Evolutionary conservation across 2,113 vertebrate species (phyloP), one percentile per base, ranked within the genome.

Genomic region (Chinchilla lanigera): DNA sequence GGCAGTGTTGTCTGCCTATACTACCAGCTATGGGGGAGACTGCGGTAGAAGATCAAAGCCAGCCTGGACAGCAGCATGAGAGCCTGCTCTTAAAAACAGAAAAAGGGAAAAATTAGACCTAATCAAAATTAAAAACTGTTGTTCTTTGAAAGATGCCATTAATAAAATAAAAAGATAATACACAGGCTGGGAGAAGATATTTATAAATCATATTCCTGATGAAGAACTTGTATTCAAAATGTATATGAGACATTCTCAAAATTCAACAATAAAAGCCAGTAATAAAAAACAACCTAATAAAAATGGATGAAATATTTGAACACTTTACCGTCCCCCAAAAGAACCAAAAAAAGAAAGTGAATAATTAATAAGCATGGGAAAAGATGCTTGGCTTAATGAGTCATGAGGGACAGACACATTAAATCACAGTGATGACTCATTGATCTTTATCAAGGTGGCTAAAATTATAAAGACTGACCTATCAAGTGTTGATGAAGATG

Each of bases 81-180:
- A 11, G 20, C 84, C 5, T 26, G 0, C 11, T 67, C 11, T 84
- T 71, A 22, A 38, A 47, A 85, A 86, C 35, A 19, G 33, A 35
- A n/a, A 22, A 33, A 22, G 22, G 28, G 33, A 47, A 61, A 88
- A 47, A 63, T 81, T 56, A 44, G 44, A 78, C n/a, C 35, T 88
- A 22, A 73, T 85, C 30, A 86, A 93, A 93, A 81, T 93, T 44
- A 38, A 86, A 56, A 65, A 20, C 38, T n/a, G 81, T 56, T 22
- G 35, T 41, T 84, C 73, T 73, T 92, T 60, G 81, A 94, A 94
- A 78, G 52, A 54, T 19, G 58, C 67, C 41, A 50, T 67, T 83
- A 88, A 83, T 77, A 92, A 83, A 96, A 88, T 77, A 10, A 83
- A 96, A 75, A 92, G 19, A 52, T 86, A 93, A 90, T 90, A 3